These are phyloP conservation scores for Mellilla xanthometata DNA, from an alignment of 2,888 invertebrate genomes.

Conservation along the genomic window DNA sequence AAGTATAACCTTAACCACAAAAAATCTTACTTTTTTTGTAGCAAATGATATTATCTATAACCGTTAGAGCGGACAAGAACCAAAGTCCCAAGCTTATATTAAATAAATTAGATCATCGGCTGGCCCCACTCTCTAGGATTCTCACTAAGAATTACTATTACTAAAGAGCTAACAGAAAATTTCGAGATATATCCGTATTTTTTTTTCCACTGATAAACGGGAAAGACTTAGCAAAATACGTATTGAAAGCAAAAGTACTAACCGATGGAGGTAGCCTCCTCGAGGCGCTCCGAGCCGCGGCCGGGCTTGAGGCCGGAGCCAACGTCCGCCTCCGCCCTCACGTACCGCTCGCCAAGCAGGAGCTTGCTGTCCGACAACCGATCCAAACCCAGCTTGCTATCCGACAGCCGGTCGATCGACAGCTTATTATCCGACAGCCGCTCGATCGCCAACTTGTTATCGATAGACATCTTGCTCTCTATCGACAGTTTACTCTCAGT, in stretches of 20 bases:
- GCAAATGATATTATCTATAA: no score
- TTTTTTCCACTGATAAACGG: no score
- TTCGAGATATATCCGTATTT: no score
- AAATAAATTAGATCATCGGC: no score
- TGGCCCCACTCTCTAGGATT: no score
- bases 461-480: constrained; percentile 24
- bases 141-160: no score
- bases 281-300: constrained; percentile 58
- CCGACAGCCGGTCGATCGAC: constrained; percentile 28
- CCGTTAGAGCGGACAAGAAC: no score
- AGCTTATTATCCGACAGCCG: constrained; percentile 48
- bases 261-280: constrained; percentile 64
- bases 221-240: no score
- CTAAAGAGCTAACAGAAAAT: no score
- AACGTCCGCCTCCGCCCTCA: constrained; percentile 71
- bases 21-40: no score
- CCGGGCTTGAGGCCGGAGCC: constrained; percentile 62
- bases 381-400: constrained; percentile 30
- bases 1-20: no score
- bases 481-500: constrained; percentile 10
- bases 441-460: constrained; percentile 39
- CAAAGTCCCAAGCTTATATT: no score
- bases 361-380: constrained; percentile 46
- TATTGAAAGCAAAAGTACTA: constrained; percentile 31
- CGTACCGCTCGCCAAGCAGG: constrained; percentile 46